These are phyloP conservation scores for Orientallactaga sibirica DNA, from an alignment of 2,797 vertebrate species.

Conservation along the genomic window DNA sequence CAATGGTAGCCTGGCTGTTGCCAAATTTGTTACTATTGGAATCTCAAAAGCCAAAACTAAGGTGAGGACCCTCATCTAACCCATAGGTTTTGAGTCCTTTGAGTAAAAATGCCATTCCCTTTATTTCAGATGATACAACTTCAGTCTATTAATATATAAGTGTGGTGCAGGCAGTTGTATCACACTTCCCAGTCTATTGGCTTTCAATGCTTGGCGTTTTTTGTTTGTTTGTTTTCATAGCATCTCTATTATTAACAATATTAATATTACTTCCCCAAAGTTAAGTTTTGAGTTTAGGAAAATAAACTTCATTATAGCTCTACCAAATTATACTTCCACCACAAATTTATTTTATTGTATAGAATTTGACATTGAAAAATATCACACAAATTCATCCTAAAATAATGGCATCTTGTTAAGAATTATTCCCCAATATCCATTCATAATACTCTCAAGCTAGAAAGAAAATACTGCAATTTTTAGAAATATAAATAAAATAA, in stretches of 20 bases:
- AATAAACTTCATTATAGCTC: neutral
- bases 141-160: neutral
- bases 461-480: neutral
- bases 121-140: neutral
- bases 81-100: neutral
- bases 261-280: neutral
- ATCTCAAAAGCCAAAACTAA: constrained; percentile 36
- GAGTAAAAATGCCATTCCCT: neutral
- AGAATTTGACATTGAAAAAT: constrained; percentile 16
- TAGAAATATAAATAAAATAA: constrained; percentile 16
- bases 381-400: neutral
- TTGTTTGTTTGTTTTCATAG: constrained; percentile 20
- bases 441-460: neutral
- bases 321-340: constrained; percentile 1
- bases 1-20: neutral
- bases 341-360: constrained; percentile 8
- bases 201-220: neutral
- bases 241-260: constrained; percentile 31
- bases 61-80: neutral
- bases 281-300: constrained; percentile 21
- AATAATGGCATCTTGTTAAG: neutral
- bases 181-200: neutral
- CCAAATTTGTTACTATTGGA: neutral
- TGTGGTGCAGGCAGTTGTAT: neutral
- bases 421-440: neutral